Evolutionary conservation across 64 coral and sea anemone species (phyloP).

Genomic region (Montipora sp.): DNA sequence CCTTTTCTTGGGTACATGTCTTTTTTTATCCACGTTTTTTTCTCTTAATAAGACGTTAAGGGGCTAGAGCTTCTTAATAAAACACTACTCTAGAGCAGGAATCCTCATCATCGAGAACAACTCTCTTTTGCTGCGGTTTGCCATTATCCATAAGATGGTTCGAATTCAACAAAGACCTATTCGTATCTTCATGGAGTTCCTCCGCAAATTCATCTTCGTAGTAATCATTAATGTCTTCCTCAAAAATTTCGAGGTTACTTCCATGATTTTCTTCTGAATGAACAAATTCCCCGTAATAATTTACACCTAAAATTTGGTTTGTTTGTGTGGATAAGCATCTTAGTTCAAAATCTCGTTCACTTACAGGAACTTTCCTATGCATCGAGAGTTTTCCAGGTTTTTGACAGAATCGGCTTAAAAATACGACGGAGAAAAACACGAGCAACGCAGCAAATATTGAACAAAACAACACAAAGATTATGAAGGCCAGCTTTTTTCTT

Average conservation of each 20-base stretch:
- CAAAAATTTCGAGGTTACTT: slow-evolving; percentile 15
- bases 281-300: slow-evolving; percentile 17
- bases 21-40: too few relatives aligned
- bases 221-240: slow-evolving; percentile 34
- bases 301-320: not conserved
- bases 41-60: not conserved
- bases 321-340: not conserved
- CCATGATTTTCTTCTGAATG: not conserved
- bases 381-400: slow-evolving; percentile 17
- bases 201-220: slow-evolving; percentile 19
- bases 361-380: not conserved
- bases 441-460: slow-evolving; percentile 47
- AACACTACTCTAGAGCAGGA: slow-evolving; percentile 61
- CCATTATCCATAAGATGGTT: not conserved
- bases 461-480: slow-evolving; percentile 44
- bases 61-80: slow-evolving; percentile 9
- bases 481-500: slow-evolving; percentile 36
- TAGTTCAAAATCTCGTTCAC: not conserved
- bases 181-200: not conserved
- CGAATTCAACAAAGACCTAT: slow-evolving; percentile 6
- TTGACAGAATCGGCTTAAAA: not conserved
- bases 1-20: too few relatives aligned
- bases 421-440: slow-evolving; percentile 46
- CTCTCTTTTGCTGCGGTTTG: not conserved
- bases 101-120: slow-evolving; percentile 53